Evolutionary conservation across 2,113 vertebrate genomes (phyloP), one percentile per base, ranked within the genome.

Genomic region (Spilogale gracilis): DNA sequence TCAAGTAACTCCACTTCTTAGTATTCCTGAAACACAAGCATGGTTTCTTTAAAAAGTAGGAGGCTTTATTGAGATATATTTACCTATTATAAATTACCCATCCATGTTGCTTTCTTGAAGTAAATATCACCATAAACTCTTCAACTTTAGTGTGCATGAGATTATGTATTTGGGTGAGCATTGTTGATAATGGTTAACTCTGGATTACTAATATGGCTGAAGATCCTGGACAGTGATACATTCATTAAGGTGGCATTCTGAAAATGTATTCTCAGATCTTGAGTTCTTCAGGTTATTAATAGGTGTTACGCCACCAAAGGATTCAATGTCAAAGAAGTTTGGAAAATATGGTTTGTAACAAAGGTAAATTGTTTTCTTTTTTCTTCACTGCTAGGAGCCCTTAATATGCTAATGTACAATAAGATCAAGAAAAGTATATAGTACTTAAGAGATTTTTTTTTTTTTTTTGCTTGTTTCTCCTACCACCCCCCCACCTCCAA

Each of bases 251-350:
- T 71, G 48, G 18, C 48, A 65, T 73, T 96, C 58, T 48, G 79
- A 94, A 92, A 95, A 91, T 61, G 1, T 60, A 54, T 90, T 90
- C 63, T 86, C 32, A 73, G 43, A 85, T 81, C n/a, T 38, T 88
- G 30, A 91, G 50, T 85, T 95, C 32, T 56, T 89, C 43, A 60
- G 9, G 9, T 92, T 87, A 56, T 78, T 69, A 58, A 50, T 73
- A 91, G 9, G 43, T 94, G 4, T 87, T 83, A 54, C 56, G 48
- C 32, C 21, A 82, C 50, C 56, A 92, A 93, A 73, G 38, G 43
- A 74, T 78, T 95, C 43, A 76, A 92, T 23, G 27, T 92, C 60
- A 91, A 23, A 93, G 69, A 50, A 87, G 65, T 81, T 96, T 95
- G 48, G 54, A 65, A 74, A 96, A 60, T 45, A 65, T 25, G 61